Base-by-base conservation (phyloP, 2,113 vertebrate species). In the Delphinus delphis region DNA sequence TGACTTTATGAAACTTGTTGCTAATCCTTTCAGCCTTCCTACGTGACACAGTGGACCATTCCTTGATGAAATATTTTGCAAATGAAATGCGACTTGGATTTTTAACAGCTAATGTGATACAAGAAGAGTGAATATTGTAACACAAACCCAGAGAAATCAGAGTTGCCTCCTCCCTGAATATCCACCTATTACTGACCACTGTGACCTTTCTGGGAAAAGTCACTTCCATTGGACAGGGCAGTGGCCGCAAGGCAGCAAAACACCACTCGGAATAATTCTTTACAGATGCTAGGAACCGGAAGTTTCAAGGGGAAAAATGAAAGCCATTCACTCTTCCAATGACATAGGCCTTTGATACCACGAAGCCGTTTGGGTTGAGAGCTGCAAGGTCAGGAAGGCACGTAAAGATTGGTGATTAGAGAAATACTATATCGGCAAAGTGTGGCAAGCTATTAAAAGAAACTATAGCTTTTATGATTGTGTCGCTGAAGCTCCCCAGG, bases 281-380 rank as follows among this genome's bases (percentile, higher is more conserved):
- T 99, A 98, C 99, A 99, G 99, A 99, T 99, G 99, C 98, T 99
- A 99, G 98, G 98, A 99, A 98, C 99, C 98, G 99, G 99, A 99
- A 99, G 98, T 98, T 99, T 99, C 98, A 90, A 97, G 98, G 98
- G 98, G 98, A 99, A 99, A 99, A 99, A 99, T 99, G 98, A 99
- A 99, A 99, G 99, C 98, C 99, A 99, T 99, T 99, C 99, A 99
- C 98, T 99, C 98, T 98, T 98, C 94, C 98, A 98, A 97, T 98
- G 99, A 99, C 99, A 99, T 96, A 98, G 98, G 98, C 98, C 99
- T 99, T 99, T 99, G 99, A 99, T 99, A 99, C 97, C 97, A 93
- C 98, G 97, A 95, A 98, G 98, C 98, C 98, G 98, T 99, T 99
- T 98, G 98, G 98, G 97, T 97, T 97, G 98, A 98, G 98, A 98